phyloP scores from a whole-genome alignment of 2,888 invertebrate genomes.

The Liopterus haemorrhoidalis region DNA sequence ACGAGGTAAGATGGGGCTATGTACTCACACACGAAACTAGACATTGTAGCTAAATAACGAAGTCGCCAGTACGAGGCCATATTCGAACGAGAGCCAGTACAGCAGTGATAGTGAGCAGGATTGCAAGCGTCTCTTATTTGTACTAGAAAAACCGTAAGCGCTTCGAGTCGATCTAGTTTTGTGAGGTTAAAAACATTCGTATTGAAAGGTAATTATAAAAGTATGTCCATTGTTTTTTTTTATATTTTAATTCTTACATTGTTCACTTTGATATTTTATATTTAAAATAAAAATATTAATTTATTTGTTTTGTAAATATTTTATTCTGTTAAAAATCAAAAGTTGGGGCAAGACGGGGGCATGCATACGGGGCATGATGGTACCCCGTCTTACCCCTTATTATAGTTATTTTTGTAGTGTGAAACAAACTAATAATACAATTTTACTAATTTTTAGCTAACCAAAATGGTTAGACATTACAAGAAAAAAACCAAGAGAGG shows the following conservation, averaged over 20 bases:
- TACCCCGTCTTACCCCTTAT: too few relatives aligned
- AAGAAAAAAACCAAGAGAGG: neutral
- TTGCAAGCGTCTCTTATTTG: neutral
- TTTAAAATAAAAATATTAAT: neutral
- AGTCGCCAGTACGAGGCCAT: neutral
- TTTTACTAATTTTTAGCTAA: too few relatives aligned
- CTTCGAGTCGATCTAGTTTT: neutral
- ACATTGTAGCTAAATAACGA: neutral
- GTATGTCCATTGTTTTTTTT: neutral
- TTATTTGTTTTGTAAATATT: neutral
- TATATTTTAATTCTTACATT: neutral
- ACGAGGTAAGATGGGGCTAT: neutral
- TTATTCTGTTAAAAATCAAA: neutral
- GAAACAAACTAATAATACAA: too few relatives aligned
- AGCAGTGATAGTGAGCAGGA: neutral
- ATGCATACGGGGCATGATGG: neutral
- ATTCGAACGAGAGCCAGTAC: neutral
- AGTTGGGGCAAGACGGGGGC: neutral
- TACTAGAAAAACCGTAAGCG: neutral
- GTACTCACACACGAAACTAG: neutral
- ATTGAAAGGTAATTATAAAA: neutral
- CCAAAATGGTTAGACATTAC: conserved; percentile 4
- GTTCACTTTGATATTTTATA: neutral
- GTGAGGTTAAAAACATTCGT: neutral
- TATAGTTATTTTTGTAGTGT: neutral